Evolutionary conservation across 2,888 invertebrate genomes (phyloP).

Genomic region (Euclidia mi): DNA sequence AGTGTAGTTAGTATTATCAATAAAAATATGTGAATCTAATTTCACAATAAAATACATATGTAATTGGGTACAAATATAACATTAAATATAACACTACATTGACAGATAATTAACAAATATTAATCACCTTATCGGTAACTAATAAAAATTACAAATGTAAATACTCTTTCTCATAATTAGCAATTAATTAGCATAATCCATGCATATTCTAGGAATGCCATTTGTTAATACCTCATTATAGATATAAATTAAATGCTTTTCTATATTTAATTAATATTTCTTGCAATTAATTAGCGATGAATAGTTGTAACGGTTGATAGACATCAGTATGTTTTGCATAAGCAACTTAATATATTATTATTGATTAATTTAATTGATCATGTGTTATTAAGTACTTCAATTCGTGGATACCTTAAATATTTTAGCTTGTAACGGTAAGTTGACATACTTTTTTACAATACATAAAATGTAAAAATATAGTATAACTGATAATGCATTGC

Average conservation of each 20-base stretch:
- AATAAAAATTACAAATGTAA: conserved; percentile 32
- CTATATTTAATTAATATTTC: conserved; percentile 11
- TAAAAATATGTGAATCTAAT: too few species aligned
- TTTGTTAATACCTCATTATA: conserved; percentile 46
- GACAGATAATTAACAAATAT: neutral
- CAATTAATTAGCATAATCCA: conserved; percentile 42
- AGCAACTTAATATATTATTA: conserved; percentile 3
- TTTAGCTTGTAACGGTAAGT: too few species aligned
- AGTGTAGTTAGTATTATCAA: too few species aligned
- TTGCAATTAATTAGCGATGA: conserved; percentile 10
- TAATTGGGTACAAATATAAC: too few species aligned
- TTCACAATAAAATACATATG: too few species aligned
- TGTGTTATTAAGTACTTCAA: neutral
- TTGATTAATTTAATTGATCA: conserved; percentile 5
- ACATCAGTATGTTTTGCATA: neutral
- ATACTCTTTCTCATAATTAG: conserved; percentile 44
- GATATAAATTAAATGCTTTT: conserved; percentile 21
- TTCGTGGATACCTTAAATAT: neutral
- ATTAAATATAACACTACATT: too few species aligned
- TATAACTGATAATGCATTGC: too few species aligned
- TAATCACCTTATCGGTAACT: neutral
- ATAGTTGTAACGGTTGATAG: conserved; percentile 6
- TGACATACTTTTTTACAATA: too few species aligned
- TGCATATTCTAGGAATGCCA: conserved; percentile 31
- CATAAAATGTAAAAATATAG: too few species aligned